Evolutionary conservation across 2,888 invertebrate genomes (phyloP), one percentile per base, ranked within the genome.

Genomic region (Sphaerophoria taeniata): DNA sequence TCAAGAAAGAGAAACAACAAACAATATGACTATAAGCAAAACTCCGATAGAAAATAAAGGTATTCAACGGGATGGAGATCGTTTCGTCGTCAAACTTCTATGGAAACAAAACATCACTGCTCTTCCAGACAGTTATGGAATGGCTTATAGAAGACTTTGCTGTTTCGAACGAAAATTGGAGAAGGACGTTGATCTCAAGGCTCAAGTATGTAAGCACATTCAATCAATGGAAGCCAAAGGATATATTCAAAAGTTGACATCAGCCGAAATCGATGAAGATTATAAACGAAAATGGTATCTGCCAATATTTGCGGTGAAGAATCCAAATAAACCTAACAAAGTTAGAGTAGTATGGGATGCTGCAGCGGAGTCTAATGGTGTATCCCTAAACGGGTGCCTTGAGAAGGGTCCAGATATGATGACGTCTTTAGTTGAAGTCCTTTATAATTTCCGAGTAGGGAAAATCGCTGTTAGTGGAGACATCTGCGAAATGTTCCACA

Each of bases 371-470:
- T 47, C 39, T 49, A 53, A 88, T 6, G 89, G 89, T 3, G 61
- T 88, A 1, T 88, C 88, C 4, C 70, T 90, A 34, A 90, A 90
- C 71, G 87, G 87, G 31, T 45, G 82, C 12, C 73, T 91, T 12
- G 61, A 90, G 4, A 86, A 87, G n/a, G 90, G 90, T 2, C 90
- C 91, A 0, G 90, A 90, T 75, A 60, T 90, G 6, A 76, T 90
- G 0, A 86, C 87, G 11, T 87, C 90, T 3, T 76, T 92, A 31
- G 81, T 88, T 0, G 90, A 90, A 2, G 89, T 91, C 0, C 74
- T 91, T 45, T 88, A 90, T 74, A 88, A 90, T 0, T 92, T 92
- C 75, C 75, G 91, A 49, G 88, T 90, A 83, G 83, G 89, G 14
- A 86, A 75, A 56, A 81, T 90, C 7, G 91, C 89, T 1, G 87